Evolutionary conservation across 2,797 vertebrate genomes (phyloP).

Genomic region (Gadopsis marmoratus): DNA sequence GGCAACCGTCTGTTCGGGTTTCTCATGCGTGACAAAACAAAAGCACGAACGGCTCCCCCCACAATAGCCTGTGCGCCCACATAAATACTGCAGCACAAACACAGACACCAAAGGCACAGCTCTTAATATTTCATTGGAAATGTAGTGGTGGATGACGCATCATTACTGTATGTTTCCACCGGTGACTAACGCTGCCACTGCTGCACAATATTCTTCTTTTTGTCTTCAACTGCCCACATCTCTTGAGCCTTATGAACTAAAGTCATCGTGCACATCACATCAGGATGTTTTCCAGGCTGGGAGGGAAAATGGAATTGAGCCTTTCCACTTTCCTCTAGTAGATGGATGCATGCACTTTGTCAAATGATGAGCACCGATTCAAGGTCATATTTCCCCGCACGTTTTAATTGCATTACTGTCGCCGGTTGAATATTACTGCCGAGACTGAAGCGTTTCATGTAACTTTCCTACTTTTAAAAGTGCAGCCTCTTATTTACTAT

Average conservation of each 20-base stretch:
- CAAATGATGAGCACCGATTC: not conserved
- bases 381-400: not conserved
- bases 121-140: not conserved
- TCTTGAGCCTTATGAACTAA: not conserved
- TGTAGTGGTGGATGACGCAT: not conserved
- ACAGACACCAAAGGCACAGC: constrained; percentile 5
- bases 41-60: constrained; percentile 52
- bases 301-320: not conserved
- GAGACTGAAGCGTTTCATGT: not conserved
- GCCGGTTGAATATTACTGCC: not conserved
- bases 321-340: too few relatives aligned
- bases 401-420: not conserved
- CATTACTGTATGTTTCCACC: too few relatives aligned
- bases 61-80: constrained; percentile 42
- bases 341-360: not conserved
- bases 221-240: not conserved
- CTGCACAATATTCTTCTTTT: not conserved
- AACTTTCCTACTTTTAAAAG: not conserved
- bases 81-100: constrained; percentile 42
- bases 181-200: not conserved
- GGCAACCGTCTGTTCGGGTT: constrained; percentile 28
- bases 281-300: not conserved
- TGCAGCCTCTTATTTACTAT: not conserved
- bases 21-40: constrained; percentile 68
- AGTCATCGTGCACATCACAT: not conserved